phyloP scores from a whole-genome alignment of 2,113 vertebrate species.

The Psettodes erumei region DNA sequence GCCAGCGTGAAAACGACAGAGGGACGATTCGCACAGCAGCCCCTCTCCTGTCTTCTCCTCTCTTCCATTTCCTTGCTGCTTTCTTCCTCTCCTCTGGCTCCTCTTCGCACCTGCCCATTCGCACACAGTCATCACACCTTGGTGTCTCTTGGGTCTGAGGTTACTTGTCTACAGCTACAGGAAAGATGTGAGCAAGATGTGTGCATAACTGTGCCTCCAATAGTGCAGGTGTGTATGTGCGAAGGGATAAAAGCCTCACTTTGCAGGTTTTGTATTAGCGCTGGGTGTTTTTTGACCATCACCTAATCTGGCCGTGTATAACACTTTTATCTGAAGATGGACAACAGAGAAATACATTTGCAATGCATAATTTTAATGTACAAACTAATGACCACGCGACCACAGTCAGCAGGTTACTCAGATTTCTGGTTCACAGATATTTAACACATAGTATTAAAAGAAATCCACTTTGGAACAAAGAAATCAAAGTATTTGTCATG shows the following conservation, averaged over 20 bases:
- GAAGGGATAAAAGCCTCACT: not conserved
- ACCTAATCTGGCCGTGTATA: not conserved
- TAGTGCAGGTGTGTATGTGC: not conserved
- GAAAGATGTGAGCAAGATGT: constrained; percentile 33
- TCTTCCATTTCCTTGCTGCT: constrained; percentile 29
- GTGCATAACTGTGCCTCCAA: not conserved
- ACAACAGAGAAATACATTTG: constrained; percentile 5
- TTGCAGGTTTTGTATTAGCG: not conserved
- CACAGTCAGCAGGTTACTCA: not conserved
- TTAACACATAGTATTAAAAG: constrained; percentile 5
- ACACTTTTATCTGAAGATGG: not conserved
- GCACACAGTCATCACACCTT: constrained; percentile 8
- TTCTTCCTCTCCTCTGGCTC: constrained; percentile 38
- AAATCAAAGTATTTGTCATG: not conserved
- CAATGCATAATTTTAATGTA: not conserved
- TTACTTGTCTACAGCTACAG: constrained; percentile 19
- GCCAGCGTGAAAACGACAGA: constrained; percentile 60
- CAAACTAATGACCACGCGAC: not conserved
- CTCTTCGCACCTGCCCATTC: constrained; percentile 44
- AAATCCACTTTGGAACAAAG: not conserved
- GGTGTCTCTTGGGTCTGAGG: constrained; percentile 28
- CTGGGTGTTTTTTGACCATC: not conserved
- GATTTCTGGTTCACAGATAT: not conserved
- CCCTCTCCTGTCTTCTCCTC: constrained; percentile 23
- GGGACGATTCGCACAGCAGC: constrained; percentile 63